phyloP scores from a whole-genome alignment of 2,113 vertebrate genomes.

The Electrona antarctica region DNA sequence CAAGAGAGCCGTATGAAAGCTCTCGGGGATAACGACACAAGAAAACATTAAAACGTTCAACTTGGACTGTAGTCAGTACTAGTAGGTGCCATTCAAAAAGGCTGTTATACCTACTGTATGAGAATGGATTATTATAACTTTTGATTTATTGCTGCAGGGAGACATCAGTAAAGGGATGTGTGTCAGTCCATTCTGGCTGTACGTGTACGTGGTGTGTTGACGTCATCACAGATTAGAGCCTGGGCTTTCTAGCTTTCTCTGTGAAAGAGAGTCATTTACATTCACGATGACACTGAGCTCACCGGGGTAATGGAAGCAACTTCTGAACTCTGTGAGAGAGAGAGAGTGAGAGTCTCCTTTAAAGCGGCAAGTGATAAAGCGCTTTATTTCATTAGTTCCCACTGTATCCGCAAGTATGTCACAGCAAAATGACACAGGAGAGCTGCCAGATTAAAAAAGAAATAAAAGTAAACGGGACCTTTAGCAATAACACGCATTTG shows the following conservation, averaged over 20 bases:
- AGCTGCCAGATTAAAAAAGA: slow-evolving; percentile 5
- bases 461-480: slow-evolving; percentile 36
- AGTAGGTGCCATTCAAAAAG: slow-evolving; percentile 15
- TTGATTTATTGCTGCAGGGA: slow-evolving; percentile 12
- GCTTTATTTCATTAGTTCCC: slow-evolving; percentile 26
- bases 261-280: not conserved
- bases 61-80: slow-evolving; percentile 19
- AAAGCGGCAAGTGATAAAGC: not conserved
- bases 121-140: slow-evolving; percentile 8
- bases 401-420: slow-evolving; percentile 33
- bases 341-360: not conserved
- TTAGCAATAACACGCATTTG: slow-evolving; percentile 70
- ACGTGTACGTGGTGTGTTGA: no score
- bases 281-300: not conserved
- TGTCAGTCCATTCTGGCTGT: not conserved
- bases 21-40: slow-evolving; percentile 46
- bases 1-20: slow-evolving; percentile 6
- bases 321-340: no score
- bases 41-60: slow-evolving; percentile 3
- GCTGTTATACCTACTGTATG: slow-evolving; percentile 5
- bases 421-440: slow-evolving; percentile 28
- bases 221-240: not conserved
- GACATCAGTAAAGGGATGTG: not conserved
- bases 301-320: not conserved
- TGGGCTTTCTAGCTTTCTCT: not conserved